A percentile compares a stretch with the other conserved stretches of the same genome.
Evolutionary conservation across 1,140 invertebrate genomes (phyloP).

Genomic region (Macrobrachium rosenbergii): DNA sequence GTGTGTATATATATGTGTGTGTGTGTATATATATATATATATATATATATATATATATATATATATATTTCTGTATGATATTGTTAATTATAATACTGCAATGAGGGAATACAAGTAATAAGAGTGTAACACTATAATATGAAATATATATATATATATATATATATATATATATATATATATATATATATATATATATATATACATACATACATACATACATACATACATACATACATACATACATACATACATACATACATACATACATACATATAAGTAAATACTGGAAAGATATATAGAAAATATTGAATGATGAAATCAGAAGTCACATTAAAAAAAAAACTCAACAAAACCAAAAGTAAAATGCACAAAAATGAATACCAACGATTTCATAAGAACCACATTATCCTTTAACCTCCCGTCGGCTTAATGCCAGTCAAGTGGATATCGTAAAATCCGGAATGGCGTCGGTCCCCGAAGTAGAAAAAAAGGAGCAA

Average conservation of each 20-base stretch:
- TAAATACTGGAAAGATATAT: too few species aligned
- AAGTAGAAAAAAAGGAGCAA: too few species aligned
- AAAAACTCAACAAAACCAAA: background rate
- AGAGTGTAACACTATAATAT: background rate
- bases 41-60: too few species aligned
- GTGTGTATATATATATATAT: too few species aligned
- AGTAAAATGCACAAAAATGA: too few species aligned
- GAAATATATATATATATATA: constrained; percentile 10
- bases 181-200: background rate
- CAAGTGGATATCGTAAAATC: too few species aligned
- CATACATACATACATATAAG: background rate
- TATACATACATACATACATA: background rate
- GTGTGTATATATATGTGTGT: background rate
- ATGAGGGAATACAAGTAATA: background rate
- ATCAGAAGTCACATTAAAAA: background rate
- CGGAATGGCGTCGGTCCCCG: too few species aligned
- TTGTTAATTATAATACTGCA: background rate
- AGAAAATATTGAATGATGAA: background rate
- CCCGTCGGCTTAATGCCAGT: too few species aligned
- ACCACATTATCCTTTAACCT: too few species aligned
- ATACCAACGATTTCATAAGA: too few species aligned
- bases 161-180: constrained; percentile 9
- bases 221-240: background rate
- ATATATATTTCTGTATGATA: too few species aligned
- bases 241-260: background rate